These are phyloP conservation scores for Zaprionus obscuricornis DNA, from an alignment of 2,888 invertebrate species.

Conservation along the genomic window DNA sequence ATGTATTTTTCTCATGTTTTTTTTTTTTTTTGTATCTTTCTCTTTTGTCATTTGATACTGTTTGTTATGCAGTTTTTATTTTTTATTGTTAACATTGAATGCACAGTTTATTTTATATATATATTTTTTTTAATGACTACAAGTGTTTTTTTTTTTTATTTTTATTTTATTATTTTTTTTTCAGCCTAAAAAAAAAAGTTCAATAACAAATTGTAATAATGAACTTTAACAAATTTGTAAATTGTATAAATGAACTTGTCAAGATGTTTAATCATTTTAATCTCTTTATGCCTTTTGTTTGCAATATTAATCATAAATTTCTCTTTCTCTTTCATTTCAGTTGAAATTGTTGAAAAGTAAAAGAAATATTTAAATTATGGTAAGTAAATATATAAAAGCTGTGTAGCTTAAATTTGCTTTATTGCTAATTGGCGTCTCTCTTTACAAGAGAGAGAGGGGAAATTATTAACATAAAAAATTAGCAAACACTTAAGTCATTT, in stretches of 20 bases:
- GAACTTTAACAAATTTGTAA: constrained; percentile 26
- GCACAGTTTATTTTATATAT: constrained; percentile 11
- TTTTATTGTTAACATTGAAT: constrained; percentile 32
- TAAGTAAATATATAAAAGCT: constrained; percentile 48
- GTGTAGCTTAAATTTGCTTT: background rate
- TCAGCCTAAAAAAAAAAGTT: constrained; percentile 48
- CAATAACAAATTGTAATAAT: constrained; percentile 51
- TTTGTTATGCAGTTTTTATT: constrained; percentile 22
- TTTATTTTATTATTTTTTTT: constrained; percentile 1
- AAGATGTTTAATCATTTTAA: background rate
- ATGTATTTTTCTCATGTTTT: constrained; percentile 22
- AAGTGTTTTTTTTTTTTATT: no score
- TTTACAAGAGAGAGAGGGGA: background rate
- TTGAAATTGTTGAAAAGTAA: constrained; percentile 19
- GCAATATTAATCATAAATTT: constrained; percentile 5
- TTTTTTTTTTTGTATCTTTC: constrained; percentile 40
- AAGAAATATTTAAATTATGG: constrained; percentile 60
- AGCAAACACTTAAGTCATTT: constrained; percentile 55
- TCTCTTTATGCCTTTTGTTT: constrained; percentile 12
- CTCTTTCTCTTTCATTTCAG: constrained; percentile 45
- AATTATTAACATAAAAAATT: constrained; percentile 67
- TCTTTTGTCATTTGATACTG: constrained; percentile 22
- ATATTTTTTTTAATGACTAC: no score
- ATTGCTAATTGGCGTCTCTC: constrained; percentile 52
- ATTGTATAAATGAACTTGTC: constrained; percentile 7